These are phyloP conservation scores for Ennomos erosarius DNA, from an alignment of 2,888 invertebrate genomes.

Conservation along the genomic window DNA sequence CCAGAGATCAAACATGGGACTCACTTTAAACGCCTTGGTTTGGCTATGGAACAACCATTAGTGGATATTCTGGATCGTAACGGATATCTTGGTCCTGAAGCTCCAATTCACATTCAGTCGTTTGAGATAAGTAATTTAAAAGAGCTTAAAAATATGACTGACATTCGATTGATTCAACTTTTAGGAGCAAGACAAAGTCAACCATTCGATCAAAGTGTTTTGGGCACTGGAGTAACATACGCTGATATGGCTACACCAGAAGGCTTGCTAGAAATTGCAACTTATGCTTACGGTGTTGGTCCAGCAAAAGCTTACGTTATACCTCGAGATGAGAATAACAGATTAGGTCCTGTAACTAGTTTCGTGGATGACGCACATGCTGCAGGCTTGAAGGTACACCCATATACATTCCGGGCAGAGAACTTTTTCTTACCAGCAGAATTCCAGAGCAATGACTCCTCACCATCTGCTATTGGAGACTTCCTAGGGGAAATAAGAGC, in stretches of 20 bases:
- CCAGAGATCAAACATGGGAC: constrained; percentile 75
- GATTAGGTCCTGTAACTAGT: constrained; percentile 59
- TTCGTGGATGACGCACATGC: constrained; percentile 70
- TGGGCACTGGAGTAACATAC: constrained; percentile 64
- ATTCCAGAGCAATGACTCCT: constrained; percentile 56
- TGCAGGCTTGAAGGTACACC: constrained; percentile 73
- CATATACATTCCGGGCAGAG: constrained; percentile 76
- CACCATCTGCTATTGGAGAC: constrained; percentile 60
- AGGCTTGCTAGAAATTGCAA: constrained; percentile 69
- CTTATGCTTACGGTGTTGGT: constrained; percentile 73
- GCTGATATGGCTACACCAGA: constrained; percentile 70
- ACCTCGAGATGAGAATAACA: constrained; percentile 60
- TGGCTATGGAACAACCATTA: constrained; percentile 68
- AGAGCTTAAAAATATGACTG: constrained; percentile 66
- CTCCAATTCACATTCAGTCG: constrained; percentile 74
- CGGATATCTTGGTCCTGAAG: constrained; percentile 61
- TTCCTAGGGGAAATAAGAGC: constrained; percentile 63
- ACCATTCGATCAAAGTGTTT: constrained; percentile 65
- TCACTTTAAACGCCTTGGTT: constrained; percentile 66
- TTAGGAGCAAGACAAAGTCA: constrained; percentile 49
- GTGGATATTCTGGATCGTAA: constrained; percentile 70
- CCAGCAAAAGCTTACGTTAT: constrained; percentile 75
- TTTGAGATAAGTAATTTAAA: constrained; percentile 76
- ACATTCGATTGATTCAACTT: constrained; percentile 68
- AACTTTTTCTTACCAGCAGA: constrained; percentile 69